These are phyloP conservation scores for Equus quagga DNA, from an alignment of 2,113 vertebrate genomes.

Conservation along the genomic window DNA sequence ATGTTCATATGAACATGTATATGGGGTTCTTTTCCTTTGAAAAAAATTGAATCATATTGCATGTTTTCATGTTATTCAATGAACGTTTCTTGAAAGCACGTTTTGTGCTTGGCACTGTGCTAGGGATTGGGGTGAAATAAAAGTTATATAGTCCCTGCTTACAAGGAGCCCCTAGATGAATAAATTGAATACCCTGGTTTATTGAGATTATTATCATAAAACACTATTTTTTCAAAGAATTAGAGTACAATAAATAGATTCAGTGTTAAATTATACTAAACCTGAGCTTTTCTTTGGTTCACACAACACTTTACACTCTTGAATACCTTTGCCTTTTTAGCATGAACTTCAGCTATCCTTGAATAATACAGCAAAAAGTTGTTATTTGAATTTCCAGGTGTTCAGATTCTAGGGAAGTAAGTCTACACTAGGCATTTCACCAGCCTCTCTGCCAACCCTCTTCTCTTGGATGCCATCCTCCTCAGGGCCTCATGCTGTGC, in stretches of 20 bases:
- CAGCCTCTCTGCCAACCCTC: neutral
- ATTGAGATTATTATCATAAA: slow-evolving; percentile 10
- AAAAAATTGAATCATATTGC: neutral
- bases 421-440: neutral
- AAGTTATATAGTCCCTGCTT: neutral
- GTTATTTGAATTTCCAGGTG: slow-evolving; percentile 44
- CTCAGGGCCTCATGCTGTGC: neutral
- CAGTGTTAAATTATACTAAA: neutral
- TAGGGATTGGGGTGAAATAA: neutral
- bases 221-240: slow-evolving; percentile 20
- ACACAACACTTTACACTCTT: neutral
- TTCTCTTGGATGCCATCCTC: slow-evolving; percentile 18
- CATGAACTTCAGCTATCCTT: neutral
- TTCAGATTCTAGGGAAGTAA: slow-evolving; percentile 36
- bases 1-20: neutral
- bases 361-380: slow-evolving; percentile 22
- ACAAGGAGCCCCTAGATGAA: neutral
- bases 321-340: slow-evolving; percentile 39
- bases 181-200: neutral
- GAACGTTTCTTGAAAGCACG: neutral
- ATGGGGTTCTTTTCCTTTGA: neutral
- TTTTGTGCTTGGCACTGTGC: neutral
- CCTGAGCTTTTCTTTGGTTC: slow-evolving; percentile 2
- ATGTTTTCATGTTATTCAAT: slow-evolving; percentile 36
- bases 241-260: neutral